phyloP scores from a whole-genome alignment of 2,113 vertebrate genomes.

The Podilymbus podiceps region DNA sequence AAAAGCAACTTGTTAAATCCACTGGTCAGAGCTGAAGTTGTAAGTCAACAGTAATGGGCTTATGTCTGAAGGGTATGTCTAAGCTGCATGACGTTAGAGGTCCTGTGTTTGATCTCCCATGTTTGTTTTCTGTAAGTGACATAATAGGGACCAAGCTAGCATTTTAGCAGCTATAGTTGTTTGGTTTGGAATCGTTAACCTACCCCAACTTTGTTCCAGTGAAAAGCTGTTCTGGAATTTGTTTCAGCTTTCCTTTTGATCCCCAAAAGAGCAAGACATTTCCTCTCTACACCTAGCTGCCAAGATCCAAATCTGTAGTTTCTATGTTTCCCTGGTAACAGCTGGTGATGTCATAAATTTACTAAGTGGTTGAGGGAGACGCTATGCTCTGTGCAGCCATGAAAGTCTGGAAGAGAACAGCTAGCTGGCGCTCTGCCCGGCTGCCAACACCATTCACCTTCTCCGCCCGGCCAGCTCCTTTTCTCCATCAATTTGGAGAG shows the following conservation, averaged over 20 bases:
- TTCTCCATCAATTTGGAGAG: not conserved
- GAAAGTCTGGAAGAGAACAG: constrained; percentile 15
- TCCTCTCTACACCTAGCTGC: not conserved
- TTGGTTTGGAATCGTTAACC: not conserved
- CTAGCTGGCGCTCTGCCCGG: not conserved
- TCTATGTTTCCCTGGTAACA: constrained; percentile 51
- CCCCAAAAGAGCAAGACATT: constrained; percentile 1
- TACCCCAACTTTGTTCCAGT: not conserved
- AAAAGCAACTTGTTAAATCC: not conserved
- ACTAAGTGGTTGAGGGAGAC: constrained; percentile 7
- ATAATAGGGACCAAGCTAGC: not conserved
- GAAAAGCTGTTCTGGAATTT: not conserved
- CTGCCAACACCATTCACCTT: not conserved
- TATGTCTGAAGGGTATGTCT: not conserved
- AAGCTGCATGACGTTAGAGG: not conserved
- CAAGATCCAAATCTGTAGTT: constrained; percentile 24
- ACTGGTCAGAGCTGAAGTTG: not conserved
- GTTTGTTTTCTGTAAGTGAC: not conserved
- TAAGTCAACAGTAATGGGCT: not conserved
- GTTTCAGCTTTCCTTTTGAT: not conserved
- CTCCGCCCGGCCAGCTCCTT: not conserved
- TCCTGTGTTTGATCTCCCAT: not conserved
- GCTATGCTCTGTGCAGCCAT: not conserved
- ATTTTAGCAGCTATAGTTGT: not conserved
- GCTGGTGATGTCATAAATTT: not conserved